Base-by-base conservation (phyloP, 92 coral and sea anemone genomes). In the Pocillopora grandis region DNA sequence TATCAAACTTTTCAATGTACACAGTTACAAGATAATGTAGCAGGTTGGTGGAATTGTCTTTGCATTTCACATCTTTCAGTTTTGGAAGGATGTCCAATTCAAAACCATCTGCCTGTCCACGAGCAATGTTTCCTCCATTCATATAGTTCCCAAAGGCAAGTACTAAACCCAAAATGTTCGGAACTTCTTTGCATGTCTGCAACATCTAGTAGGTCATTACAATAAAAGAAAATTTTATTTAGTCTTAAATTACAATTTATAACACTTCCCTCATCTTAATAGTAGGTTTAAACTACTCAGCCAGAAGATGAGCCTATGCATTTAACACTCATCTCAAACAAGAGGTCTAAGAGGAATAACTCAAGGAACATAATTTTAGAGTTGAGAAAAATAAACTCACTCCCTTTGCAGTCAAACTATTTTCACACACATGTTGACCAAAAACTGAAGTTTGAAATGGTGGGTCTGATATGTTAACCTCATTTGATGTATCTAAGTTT, bases 101-200 rank as follows among this genome's bases (percentile, higher is more conserved):
- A 85, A 89, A 94, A 8, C 95, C 98, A 88, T 94, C 98, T 58
- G 98, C 98, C 58, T 94, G 98, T 42, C 98, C 98, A 58, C 98
- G 93, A 23, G 93, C 83, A 61, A 87, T 49, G 64, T 94, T 94
- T 19, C 98, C 95, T 0, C 98, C 98, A 85, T 94, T 94, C 98
- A 94, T 94, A 75, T 89, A 88, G 76, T 94, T 94, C 58, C 98
- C 98, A 87, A 89, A 94, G 2, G 98, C 95, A 78, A 94, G 87
- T 12, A 92, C 87, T 66, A 94, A 76, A n/a, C 90, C 90, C 75
- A 94, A 70, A 77, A 94, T 85, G 57, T 80, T 86, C 55, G 78
- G 84, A 13, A 94, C 90, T 23, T 82, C 88, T n/a, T 84, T 83
- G 87, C 92, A 83, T 60, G 93, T 89, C 82, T 89, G 89, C 11